Base-by-base conservation (phyloP, 2,113 vertebrate genomes). In the Xiphophorus couchianus region DNA sequence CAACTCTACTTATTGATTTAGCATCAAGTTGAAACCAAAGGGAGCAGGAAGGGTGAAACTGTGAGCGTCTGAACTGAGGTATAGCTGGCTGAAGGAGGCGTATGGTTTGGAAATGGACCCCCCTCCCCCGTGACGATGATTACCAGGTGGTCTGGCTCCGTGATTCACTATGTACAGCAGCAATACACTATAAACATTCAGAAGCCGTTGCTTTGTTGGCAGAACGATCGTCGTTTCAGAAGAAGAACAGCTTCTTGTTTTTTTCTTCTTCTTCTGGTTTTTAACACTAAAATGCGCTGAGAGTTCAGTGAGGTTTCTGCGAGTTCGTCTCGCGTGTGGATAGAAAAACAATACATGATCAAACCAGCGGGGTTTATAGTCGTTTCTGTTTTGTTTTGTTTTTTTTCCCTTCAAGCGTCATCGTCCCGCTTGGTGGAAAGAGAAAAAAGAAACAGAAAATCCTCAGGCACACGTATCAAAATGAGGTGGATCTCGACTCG, bases 71-170 rank as follows among this genome's bases (percentile, higher is more conserved):
- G 91, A 96, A 95, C 96, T 98, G 97, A 98, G 97, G 97, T 98
- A 98, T 98, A 96, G 96, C 97, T 97, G 95, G 97, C 98, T 97
- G 96, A 97, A 96, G 96, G 96, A 98, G 97, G 97, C 97, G 96
- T 89, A 94, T 91, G 92, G 90, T 91, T 93, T 96, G 95, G 96
- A 96, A 96, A 97, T 95, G 94, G 94, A 94, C 96, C 95, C 95
- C 94, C 95, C 93, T 22, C 60, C 76, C 66, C 74, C 62, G 35
- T 89, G 86, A 91, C 92, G 90, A 92, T 84, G 91, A 96, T 96
- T 95, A 89, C 94, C 95, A 92, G 81, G 83, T 89, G 54, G 90
- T 92, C 87, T 82, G 89, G 84, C 94, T 95, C 94, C 95, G 93
- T 96, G 72, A 95, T 95, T 91, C 92, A 92, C 83, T 93, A 97